These are phyloP conservation scores for Acronicta psi DNA, from an alignment of 2,888 invertebrate genomes.

Conservation along the genomic window DNA sequence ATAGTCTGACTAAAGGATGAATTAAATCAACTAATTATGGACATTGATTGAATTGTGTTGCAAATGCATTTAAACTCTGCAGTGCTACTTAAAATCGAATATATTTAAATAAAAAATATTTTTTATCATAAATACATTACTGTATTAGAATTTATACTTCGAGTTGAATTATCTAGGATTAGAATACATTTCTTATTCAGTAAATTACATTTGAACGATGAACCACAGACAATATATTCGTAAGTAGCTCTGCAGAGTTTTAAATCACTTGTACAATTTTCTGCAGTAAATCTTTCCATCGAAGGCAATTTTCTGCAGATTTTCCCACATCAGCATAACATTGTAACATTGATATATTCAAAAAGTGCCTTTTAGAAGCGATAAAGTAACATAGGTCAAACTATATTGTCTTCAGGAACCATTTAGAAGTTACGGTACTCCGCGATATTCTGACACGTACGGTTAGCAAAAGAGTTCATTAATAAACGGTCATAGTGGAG, in stretches of 20 bases:
- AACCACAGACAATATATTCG: conserved; percentile 7
- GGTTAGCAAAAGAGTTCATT: conserved; percentile 63
- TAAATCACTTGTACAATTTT: conserved; percentile 11
- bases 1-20: too few relatives aligned
- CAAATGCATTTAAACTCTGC: too few relatives aligned
- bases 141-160: too few relatives aligned
- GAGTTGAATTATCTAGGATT: neutral
- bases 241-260: conserved; percentile 7
- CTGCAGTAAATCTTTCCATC: conserved; percentile 13
- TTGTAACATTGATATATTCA: conserved; percentile 52
- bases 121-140: too few relatives aligned
- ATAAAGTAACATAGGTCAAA: conserved; percentile 54
- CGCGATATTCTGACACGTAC: conserved; percentile 59
- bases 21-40: too few relatives aligned
- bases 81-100: too few relatives aligned
- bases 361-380: conserved; percentile 44
- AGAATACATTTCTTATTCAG: neutral
- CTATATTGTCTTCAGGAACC: conserved; percentile 56
- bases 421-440: conserved; percentile 55
- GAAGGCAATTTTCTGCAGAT: conserved; percentile 6
- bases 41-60: too few relatives aligned
- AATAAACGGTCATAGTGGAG: conserved; percentile 65
- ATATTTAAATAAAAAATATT: too few relatives aligned
- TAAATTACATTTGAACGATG: neutral
- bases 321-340: conserved; percentile 39